These are phyloP conservation scores for Plebejus argus DNA, from an alignment of 2,888 invertebrate genomes.

Conservation along the genomic window DNA sequence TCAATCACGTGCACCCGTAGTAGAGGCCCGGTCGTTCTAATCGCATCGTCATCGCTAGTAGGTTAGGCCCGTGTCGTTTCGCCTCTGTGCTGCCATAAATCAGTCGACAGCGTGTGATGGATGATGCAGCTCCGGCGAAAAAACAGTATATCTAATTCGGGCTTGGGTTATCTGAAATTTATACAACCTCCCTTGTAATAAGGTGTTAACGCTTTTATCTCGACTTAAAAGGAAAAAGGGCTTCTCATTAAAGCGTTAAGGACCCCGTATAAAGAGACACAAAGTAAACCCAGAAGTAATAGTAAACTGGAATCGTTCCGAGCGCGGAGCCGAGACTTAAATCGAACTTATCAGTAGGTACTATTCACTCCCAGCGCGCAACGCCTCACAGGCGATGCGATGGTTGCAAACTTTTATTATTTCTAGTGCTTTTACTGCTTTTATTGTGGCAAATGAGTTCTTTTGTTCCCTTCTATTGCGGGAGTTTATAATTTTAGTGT, in stretches of 20 bases:
- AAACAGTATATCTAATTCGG: conserved; percentile 50
- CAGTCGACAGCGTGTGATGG: conserved; percentile 71
- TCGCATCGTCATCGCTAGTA: conserved; percentile 72
- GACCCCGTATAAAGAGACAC: conserved; percentile 44
- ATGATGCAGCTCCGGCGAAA: conserved; percentile 63
- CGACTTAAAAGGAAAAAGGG: conserved; percentile 31
- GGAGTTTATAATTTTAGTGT: conserved; percentile 30
- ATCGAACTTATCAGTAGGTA: conserved; percentile 44
- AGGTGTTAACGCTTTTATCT: conserved; percentile 31
- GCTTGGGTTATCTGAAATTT: conserved; percentile 36
- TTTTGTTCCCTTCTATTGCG: conserved; percentile 50
- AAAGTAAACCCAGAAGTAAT: conserved; percentile 53
- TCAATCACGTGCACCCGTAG: conserved; percentile 21
- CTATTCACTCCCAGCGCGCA: conserved; percentile 48
- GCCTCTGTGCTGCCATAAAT: conserved; percentile 70
- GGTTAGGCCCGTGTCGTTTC: conserved; percentile 65
- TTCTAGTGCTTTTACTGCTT: conserved; percentile 59
- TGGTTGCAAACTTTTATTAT: conserved; percentile 71
- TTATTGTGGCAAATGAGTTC: conserved; percentile 52
- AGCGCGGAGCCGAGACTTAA: conserved; percentile 45
- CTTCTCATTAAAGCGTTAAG: conserved; percentile 48
- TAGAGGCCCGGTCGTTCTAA: conserved; percentile 49
- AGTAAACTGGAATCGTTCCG: conserved; percentile 63
- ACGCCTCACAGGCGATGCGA: conserved; percentile 64
- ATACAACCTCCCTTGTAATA: conserved; percentile 33